Conservation (phyloP, 2,797 vertebrate genomes). For the Nannoperca australis region DNA sequence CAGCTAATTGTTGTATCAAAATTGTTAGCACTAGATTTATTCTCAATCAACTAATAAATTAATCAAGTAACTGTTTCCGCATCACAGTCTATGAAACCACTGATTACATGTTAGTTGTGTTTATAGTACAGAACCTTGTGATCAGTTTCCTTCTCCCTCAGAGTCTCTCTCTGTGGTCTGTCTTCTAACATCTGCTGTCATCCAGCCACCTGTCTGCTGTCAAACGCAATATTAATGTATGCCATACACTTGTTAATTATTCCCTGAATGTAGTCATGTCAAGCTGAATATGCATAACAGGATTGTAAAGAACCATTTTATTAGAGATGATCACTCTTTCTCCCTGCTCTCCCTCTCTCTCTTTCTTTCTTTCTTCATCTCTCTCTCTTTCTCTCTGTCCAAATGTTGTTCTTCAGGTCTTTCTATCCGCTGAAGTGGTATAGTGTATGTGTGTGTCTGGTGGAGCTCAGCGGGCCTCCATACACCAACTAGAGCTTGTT, state of each 20-base stretch:
- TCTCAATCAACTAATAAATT: not conserved
- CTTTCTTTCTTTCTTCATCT: constrained; percentile 30
- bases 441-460: constrained; percentile 52
- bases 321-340: constrained; percentile 75
- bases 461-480: constrained; percentile 70
- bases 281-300: constrained; percentile 76
- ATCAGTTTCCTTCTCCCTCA: constrained; percentile 41
- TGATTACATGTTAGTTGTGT: constrained; percentile 22
- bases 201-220: constrained; percentile 82
- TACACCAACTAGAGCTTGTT: constrained; percentile 74
- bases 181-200: constrained; percentile 78
- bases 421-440: constrained; percentile 69
- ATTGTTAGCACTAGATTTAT: not conserved
- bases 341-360: constrained; percentile 34
- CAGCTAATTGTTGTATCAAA: not conserved
- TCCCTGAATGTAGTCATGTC: constrained; percentile 75
- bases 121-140: constrained; percentile 35
- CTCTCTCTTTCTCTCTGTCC: constrained; percentile 49
- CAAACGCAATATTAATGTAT: constrained; percentile 78
- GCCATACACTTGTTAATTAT: constrained; percentile 81
- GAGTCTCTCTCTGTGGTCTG: constrained; percentile 42
- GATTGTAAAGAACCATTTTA: constrained; percentile 74
- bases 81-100: not conserved
- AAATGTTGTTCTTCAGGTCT: constrained; percentile 71
- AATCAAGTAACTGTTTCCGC: not conserved